Conservation (phyloP, 2,113 vertebrate genomes). For the Cavia porcellus region DNA sequence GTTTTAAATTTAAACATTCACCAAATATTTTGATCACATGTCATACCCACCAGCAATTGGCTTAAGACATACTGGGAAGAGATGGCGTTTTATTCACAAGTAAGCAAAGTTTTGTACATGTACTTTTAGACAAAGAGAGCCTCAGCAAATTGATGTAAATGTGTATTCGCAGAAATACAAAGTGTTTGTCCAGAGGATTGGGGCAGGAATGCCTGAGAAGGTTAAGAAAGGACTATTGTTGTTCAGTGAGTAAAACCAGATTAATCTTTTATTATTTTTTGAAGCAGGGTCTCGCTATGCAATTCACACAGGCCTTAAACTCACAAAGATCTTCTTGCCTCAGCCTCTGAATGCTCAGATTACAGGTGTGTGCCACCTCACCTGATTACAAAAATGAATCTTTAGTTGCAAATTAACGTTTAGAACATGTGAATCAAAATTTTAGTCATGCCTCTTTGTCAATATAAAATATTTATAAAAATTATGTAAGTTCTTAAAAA, state of each 20-base stretch:
- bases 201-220: neutral
- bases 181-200: neutral
- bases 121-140: neutral
- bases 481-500: neutral
- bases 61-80: neutral
- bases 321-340: too few relatives aligned
- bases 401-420: neutral
- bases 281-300: too few relatives aligned
- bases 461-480: neutral
- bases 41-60: neutral
- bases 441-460: neutral
- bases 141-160: neutral
- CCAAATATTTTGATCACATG: neutral
- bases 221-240: neutral
- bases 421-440: neutral
- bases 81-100: neutral
- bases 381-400: too few relatives aligned
- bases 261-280: neutral
- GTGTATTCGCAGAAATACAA: neutral
- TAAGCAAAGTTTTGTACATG: neutral
- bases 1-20: neutral
- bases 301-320: too few relatives aligned
- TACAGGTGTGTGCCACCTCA: too few relatives aligned
- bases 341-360: too few relatives aligned
- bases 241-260: neutral